These are phyloP conservation scores for Hirtodrosophila trivittata DNA, from an alignment of 2,888 invertebrate genomes.

Conservation along the genomic window DNA sequence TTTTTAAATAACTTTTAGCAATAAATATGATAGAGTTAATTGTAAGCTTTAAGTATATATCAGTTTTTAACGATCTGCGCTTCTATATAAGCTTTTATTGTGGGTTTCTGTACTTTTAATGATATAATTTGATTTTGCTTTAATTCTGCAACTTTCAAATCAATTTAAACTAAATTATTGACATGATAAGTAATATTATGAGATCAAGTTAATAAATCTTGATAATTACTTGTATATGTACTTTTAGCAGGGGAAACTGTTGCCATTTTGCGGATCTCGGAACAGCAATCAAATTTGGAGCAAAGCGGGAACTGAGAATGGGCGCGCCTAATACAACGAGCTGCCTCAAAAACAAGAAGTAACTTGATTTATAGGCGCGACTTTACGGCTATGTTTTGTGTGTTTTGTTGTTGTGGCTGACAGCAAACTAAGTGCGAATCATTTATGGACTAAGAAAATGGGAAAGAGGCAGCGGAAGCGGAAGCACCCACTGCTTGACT, in stretches of 20 bases:
- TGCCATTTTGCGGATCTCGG: conserved; percentile 1
- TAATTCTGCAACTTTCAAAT: too few species aligned
- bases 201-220: too few species aligned
- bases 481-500: conserved; percentile 22
- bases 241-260: background rate
- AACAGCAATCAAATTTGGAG: background rate
- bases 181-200: too few species aligned
- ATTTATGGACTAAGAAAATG: conserved; percentile 52
- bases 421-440: conserved; percentile 76
- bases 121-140: too few species aligned
- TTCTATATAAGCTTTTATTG: too few species aligned
- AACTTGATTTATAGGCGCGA: conserved; percentile 70
- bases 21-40: too few species aligned
- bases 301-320: background rate
- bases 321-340: conserved; percentile 21
- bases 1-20: too few species aligned
- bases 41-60: too few species aligned
- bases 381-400: conserved; percentile 60
- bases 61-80: too few species aligned
- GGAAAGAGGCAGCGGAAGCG: conserved; percentile 16
- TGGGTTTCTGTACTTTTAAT: too few species aligned
- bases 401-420: conserved; percentile 61
- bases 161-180: too few species aligned
- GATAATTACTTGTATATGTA: too few species aligned
- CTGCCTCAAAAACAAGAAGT: conserved; percentile 44